phyloP scores from a whole-genome alignment of 2,888 invertebrate genomes.

The Lysandra coridon region DNA sequence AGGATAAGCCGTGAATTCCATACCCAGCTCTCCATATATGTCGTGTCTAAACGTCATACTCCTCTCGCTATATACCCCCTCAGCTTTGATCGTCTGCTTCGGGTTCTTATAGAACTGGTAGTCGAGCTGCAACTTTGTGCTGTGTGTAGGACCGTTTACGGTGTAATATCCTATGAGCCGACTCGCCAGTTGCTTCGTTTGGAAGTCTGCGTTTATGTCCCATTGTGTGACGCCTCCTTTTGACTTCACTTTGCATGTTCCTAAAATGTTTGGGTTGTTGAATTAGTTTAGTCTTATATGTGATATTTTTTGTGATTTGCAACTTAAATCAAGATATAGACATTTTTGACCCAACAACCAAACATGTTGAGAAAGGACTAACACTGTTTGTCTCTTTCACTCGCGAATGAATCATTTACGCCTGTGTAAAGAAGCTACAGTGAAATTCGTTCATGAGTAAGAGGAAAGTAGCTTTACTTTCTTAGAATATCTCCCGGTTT shows the following conservation, averaged over 20 bases:
- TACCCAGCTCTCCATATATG: constrained; percentile 82
- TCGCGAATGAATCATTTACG: too few relatives aligned
- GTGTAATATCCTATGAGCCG: constrained; percentile 87
- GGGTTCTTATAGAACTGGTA: constrained; percentile 83
- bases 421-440: too few relatives aligned
- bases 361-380: too few relatives aligned
- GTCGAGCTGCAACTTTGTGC: constrained; percentile 83
- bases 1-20: constrained; percentile 89
- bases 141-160: constrained; percentile 71
- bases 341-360: too few relatives aligned
- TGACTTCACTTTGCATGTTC: constrained; percentile 63
- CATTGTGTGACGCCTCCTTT: constrained; percentile 85
- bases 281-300: not conserved
- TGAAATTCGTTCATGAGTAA: too few relatives aligned
- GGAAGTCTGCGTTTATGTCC: constrained; percentile 87
- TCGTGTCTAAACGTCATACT: constrained; percentile 80
- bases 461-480: too few relatives aligned
- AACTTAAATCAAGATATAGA: too few relatives aligned
- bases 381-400: too few relatives aligned
- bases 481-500: too few relatives aligned
- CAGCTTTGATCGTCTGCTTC: constrained; percentile 78
- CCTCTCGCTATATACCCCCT: constrained; percentile 76
- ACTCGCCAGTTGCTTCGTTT: constrained; percentile 88
- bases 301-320: not conserved
- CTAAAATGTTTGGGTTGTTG: constrained; percentile 43